A percentile compares a stretch with the other conserved stretches of the same genome.
Conservation (phyloP, 1,140 invertebrate genomes). For the Myzus persicae region DNA sequence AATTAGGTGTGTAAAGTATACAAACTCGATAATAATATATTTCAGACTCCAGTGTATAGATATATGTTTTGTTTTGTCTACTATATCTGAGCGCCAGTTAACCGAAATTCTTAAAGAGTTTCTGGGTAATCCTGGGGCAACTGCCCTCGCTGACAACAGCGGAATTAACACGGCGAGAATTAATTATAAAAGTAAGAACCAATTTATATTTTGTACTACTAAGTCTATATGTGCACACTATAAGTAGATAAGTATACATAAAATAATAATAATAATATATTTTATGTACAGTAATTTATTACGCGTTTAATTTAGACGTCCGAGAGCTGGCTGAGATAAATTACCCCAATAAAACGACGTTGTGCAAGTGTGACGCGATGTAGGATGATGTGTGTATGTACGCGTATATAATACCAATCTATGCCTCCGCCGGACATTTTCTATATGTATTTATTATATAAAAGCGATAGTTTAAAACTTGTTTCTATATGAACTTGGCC, state of each 20-base stretch:
- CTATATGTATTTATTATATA: not conserved
- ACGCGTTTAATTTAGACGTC: not conserved
- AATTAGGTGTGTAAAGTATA: too few species aligned
- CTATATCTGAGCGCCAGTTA: not conserved
- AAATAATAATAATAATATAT: not conserved
- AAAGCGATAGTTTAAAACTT: slow-evolving; percentile 44
- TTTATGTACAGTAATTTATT: not conserved
- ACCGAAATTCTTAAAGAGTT: not conserved
- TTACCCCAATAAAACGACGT: slow-evolving; percentile 18
- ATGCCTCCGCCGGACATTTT: not conserved
- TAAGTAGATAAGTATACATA: not conserved
- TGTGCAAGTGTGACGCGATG: not conserved
- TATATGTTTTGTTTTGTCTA: not conserved
- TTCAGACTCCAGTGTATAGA: too few species aligned
- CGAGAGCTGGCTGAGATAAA: not conserved
- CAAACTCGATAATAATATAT: too few species aligned
- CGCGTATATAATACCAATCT: not conserved
- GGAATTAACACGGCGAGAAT: not conserved
- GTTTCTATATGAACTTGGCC: slow-evolving; percentile 45
- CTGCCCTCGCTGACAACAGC: not conserved
- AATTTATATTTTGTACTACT: not conserved
- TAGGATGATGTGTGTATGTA: not conserved
- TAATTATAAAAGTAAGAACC: not conserved
- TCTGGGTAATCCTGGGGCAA: not conserved
- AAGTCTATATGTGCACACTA: not conserved